Evolutionary conservation across 2,113 vertebrate genomes (phyloP).

Genomic region (Peromyscus maniculatus): DNA sequence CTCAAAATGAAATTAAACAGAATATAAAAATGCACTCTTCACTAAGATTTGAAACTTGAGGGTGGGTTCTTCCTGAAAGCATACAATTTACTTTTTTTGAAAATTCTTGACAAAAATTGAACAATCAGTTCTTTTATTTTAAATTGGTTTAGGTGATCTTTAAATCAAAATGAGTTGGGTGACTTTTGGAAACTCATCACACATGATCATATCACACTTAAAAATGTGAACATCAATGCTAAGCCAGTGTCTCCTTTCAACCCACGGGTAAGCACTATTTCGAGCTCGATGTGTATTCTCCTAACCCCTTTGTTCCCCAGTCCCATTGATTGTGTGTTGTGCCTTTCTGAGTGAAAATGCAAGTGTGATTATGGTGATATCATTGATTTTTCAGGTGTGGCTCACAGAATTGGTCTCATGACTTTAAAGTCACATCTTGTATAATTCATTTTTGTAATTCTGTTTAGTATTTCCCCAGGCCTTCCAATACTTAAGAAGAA

Average conservation of each 20-base stretch:
- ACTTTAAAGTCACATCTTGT: conserved; percentile 79
- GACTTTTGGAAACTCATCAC: not conserved
- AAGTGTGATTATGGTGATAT: conserved; percentile 64
- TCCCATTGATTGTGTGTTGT: not conserved
- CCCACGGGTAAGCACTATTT: conserved; percentile 1
- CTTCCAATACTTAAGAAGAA: conserved; percentile 79
- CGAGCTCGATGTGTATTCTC: conserved; percentile 34
- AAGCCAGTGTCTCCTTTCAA: conserved; percentile 4
- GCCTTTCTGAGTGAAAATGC: conserved; percentile 32
- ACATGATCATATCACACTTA: not conserved
- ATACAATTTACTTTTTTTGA: conserved; percentile 35
- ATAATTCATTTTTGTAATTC: conserved; percentile 80
- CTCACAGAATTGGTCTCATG: conserved; percentile 76
- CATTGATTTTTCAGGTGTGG: conserved; percentile 76
- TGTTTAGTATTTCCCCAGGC: conserved; percentile 79
- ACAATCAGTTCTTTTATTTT: not conserved
- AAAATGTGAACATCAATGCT: conserved; percentile 10
- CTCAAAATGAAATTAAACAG: not conserved
- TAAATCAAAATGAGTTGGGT: not conserved
- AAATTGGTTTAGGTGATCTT: conserved; percentile 3
- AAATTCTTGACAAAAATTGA: conserved; percentile 26
- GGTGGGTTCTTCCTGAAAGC: conserved; percentile 11
- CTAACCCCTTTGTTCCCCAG: conserved; percentile 38
- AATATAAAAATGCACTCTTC: not conserved
- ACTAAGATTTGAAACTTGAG: not conserved